phyloP scores from a whole-genome alignment of 2,113 vertebrate genomes.

The Phocoena sinus region DNA sequence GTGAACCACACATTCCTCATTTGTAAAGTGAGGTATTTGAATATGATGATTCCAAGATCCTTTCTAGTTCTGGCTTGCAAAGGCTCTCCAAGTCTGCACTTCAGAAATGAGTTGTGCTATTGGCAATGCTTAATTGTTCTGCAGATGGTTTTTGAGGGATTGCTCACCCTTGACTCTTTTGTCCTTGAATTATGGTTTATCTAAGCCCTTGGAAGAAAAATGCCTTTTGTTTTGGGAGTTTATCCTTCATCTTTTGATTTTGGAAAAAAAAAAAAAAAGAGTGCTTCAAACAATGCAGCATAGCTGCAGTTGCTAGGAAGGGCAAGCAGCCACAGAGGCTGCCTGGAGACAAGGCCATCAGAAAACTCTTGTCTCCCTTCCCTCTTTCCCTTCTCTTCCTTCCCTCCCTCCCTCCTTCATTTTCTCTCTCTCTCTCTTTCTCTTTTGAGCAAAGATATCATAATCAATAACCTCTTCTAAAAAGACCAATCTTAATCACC shows the following conservation, averaged over 20 bases:
- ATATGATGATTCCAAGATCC: background rate
- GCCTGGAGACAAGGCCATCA: slow-evolving; percentile 10
- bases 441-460: background rate
- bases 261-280: slow-evolving; percentile 7
- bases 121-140: slow-evolving; percentile 34
- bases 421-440: too few species aligned
- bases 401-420: accelerated
- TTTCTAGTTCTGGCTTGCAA: background rate
- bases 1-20: background rate
- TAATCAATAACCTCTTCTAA: background rate
- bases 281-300: slow-evolving; percentile 32
- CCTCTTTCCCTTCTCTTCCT: background rate
- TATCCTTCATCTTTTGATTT: slow-evolving; percentile 59
- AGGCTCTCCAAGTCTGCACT: background rate
- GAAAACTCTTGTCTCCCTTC: background rate
- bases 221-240: slow-evolving; percentile 53
- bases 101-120: background rate
- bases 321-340: background rate
- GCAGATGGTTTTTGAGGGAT: slow-evolving; percentile 45
- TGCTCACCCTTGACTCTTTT: slow-evolving; percentile 54
- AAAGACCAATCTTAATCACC: background rate
- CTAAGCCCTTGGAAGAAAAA: slow-evolving; percentile 46
- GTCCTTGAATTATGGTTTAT: slow-evolving; percentile 63
- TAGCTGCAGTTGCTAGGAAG: slow-evolving; percentile 57
- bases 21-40: background rate